Percentiles rank a stretch among this genome's conserved stretches.
Evolutionary conservation across 2,113 vertebrate genomes (phyloP).

Genomic region (Aegithalos caudatus): DNA sequence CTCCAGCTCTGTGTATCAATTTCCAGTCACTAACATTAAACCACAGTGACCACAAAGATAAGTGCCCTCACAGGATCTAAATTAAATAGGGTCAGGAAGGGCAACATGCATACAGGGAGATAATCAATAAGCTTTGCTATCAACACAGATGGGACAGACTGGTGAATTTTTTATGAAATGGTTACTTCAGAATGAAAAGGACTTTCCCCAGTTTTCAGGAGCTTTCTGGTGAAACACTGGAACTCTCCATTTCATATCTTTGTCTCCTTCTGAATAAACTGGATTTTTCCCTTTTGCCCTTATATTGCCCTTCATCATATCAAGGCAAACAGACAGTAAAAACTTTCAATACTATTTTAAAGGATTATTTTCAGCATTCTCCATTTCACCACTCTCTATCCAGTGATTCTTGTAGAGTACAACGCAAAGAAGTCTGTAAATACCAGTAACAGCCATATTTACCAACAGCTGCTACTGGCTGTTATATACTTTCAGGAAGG

Average conservation of each 20-base stretch:
- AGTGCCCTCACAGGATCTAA: not conserved
- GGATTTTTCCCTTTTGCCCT: not conserved
- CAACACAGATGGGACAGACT: not conserved
- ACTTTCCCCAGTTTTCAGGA: not conserved
- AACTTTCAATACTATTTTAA: not conserved
- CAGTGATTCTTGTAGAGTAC: not conserved
- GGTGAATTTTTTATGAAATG: not conserved
- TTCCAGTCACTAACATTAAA: conserved; percentile 23
- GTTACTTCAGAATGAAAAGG: not conserved
- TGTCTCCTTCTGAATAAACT: not conserved
- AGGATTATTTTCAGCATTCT: not conserved
- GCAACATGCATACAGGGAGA: not conserved
- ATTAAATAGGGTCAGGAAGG: conserved; percentile 47
- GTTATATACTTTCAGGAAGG: not conserved
- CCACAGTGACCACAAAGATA: conserved; percentile 18
- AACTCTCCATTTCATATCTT: not conserved
- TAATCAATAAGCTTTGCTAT: conserved; percentile 24
- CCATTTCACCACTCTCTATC: not conserved
- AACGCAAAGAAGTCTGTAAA: not conserved
- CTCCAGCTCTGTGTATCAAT: not conserved
- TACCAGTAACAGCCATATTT: not conserved
- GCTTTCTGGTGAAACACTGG: not conserved
- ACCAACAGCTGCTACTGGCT: too few relatives aligned
- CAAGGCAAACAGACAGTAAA: not conserved
- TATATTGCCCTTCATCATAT: not conserved